Conservation (phyloP, 2,113 vertebrate genomes). For the Dicaeum eximium region DNA sequence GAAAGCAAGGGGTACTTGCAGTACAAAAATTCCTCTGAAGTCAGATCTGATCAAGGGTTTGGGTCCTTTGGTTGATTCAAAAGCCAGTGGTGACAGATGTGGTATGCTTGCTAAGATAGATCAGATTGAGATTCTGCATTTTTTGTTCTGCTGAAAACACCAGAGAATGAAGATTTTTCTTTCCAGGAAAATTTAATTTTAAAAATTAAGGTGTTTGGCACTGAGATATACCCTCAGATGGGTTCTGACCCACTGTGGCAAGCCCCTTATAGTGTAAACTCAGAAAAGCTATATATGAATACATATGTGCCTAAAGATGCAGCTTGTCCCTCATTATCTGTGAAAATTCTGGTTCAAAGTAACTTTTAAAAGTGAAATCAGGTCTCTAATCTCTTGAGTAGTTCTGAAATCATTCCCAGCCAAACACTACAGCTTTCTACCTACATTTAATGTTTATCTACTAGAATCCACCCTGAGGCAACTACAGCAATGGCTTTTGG, state of each 20-base stretch:
- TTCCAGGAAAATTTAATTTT: neutral
- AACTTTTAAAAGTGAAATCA: neutral
- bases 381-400: neutral
- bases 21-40: constrained; percentile 25
- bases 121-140: neutral
- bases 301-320: neutral
- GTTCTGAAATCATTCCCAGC: neutral
- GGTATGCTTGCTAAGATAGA: constrained; percentile 31
- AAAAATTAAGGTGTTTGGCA: neutral
- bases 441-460: neutral
- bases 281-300: neutral
- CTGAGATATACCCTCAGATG: neutral
- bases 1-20: neutral
- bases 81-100: constrained; percentile 35
- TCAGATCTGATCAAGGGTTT: constrained; percentile 45
- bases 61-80: constrained; percentile 46
- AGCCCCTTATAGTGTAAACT: neutral
- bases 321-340: neutral
- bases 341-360: neutral
- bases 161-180: neutral
- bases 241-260: neutral
- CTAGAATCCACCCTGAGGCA: neutral
- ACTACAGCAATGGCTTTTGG: neutral
- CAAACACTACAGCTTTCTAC: neutral
- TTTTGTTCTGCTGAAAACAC: constrained; percentile 7